Conservation (phyloP, 2,113 vertebrate species). For the Micronycteris hirsuta region DNA sequence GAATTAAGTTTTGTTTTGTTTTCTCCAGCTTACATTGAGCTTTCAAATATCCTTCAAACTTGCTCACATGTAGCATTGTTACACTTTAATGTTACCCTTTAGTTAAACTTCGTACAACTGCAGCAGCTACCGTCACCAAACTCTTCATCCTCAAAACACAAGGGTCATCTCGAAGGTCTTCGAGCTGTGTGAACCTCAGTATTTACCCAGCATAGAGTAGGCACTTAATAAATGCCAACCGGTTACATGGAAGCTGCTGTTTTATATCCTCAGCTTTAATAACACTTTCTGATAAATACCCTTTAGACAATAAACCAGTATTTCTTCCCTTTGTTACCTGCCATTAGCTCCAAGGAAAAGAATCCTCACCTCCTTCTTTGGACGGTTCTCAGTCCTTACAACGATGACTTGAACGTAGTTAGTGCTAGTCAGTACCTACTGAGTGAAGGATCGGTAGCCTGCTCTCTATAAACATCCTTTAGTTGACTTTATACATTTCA, state of each 20-base stretch:
- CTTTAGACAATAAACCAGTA: neutral
- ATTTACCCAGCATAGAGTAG: neutral
- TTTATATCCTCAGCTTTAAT: neutral
- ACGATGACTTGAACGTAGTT: fast-evolving
- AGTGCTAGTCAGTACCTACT: neutral
- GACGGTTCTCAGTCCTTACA: neutral
- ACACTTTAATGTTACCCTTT: neutral
- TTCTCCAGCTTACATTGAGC: neutral
- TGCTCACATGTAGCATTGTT: neutral
- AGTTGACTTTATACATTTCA: neutral
- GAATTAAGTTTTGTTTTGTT: neutral
- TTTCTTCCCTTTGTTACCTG: neutral
- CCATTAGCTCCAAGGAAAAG: neutral
- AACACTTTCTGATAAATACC: neutral
- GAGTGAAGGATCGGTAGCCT: neutral
- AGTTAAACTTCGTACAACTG: neutral
- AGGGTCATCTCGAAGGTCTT: neutral
- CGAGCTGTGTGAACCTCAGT: neutral
- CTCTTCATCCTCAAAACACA: neutral
- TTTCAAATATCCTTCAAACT: neutral
- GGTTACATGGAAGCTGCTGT: neutral
- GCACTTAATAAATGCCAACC: neutral
- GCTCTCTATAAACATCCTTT: neutral
- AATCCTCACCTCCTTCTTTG: neutral
- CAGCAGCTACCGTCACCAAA: neutral